phyloP scores from a whole-genome alignment of 1,140 invertebrate species.

The Plodia interpunctella region DNA sequence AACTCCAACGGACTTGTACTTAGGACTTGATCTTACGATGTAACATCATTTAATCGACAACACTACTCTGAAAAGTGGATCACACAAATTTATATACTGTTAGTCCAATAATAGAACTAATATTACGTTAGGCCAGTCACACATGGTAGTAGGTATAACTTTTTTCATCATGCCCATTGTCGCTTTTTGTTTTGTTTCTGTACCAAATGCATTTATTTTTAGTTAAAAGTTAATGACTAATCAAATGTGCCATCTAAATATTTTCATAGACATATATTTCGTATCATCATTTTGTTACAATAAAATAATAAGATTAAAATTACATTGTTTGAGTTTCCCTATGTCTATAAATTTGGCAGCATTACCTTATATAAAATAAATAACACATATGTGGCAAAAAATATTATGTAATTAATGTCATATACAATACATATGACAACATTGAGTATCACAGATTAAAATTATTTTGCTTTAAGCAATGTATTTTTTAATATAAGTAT shows the following conservation, averaged over 20 bases:
- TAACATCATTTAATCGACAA: neutral
- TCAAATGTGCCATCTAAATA: constrained; percentile 24
- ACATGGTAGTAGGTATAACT: too few species aligned
- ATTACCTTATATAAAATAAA: neutral
- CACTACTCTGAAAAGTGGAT: neutral
- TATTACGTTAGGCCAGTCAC: constrained; percentile 1
- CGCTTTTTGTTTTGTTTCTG: constrained; percentile 7
- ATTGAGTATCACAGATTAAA: constrained; percentile 46
- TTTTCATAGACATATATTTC: constrained; percentile 14
- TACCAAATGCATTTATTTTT: constrained; percentile 19
- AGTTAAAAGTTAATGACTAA: constrained; percentile 22
- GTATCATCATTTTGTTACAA: constrained; percentile 16
- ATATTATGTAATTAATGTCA: constrained; percentile 10
- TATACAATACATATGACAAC: constrained; percentile 9
- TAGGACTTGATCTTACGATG: neutral
- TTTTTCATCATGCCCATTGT: neutral
- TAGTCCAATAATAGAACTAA: constrained; percentile 3
- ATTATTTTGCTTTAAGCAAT: constrained; percentile 36
- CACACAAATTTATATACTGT: neutral
- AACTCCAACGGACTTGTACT: neutral
- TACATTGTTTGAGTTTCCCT: neutral
- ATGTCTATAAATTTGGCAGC: neutral
- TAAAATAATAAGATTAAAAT: constrained; percentile 16
- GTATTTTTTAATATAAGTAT: constrained; percentile 11
- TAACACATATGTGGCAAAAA: neutral